Conservation (phyloP, 2,113 vertebrate species). For the Sorex fumeus region DNA sequence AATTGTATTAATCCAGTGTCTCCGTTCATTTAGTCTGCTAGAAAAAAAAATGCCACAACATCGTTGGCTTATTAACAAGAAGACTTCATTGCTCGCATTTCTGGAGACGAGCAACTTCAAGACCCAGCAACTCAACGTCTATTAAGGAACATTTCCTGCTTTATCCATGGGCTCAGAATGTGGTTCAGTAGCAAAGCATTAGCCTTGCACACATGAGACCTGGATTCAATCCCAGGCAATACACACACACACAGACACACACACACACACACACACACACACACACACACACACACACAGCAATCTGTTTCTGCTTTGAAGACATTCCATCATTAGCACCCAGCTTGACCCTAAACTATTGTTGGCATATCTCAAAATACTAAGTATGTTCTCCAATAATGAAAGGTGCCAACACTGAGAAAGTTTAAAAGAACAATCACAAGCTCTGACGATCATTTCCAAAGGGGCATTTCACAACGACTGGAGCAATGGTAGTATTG, state of each 20-base stretch:
- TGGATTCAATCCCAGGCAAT: too few relatives aligned
- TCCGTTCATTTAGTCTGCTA: not conserved
- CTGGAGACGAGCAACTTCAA: not conserved
- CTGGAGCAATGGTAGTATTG: not conserved
- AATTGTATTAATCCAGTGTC: not conserved
- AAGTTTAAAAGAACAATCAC: not conserved
- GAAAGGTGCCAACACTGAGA: not conserved
- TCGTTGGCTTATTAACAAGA: not conserved
- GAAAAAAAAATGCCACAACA: not conserved
- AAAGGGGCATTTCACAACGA: not conserved
- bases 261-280: too few relatives aligned
- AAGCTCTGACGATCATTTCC: not conserved
- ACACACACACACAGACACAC: too few relatives aligned
- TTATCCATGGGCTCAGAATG: too few relatives aligned
- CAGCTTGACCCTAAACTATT: not conserved
- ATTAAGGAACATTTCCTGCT: not conserved
- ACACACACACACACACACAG: too few relatives aligned
- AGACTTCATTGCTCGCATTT: not conserved
- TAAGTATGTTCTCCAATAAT: not conserved
- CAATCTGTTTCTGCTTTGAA: too few relatives aligned
- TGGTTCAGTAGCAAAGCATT: too few relatives aligned
- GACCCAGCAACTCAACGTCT: not conserved
- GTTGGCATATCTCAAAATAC: not conserved
- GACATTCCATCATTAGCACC: not conserved
- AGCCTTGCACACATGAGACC: too few relatives aligned